phyloP scores from a whole-genome alignment of 2,797 vertebrate species.

The Gorsachius magnificus region DNA sequence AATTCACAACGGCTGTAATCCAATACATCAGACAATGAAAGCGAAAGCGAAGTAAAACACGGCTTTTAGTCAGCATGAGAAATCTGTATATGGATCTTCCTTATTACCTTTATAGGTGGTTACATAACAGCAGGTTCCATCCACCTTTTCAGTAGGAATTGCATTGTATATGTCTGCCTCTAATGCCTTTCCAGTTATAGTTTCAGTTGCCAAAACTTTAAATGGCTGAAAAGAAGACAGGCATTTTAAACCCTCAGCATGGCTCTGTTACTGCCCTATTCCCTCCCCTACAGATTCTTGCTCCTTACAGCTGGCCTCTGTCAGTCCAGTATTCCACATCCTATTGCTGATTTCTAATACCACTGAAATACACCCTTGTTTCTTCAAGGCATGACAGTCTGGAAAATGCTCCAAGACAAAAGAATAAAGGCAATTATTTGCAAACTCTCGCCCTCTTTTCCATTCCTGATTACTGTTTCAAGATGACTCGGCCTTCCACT shows the following conservation, averaged over 20 bases:
- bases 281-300: not conserved
- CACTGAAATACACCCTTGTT: not conserved
- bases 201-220: constrained; percentile 91
- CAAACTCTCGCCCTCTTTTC: not conserved
- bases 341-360: not conserved
- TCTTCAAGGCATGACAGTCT: not conserved
- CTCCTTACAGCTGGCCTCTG: not conserved
- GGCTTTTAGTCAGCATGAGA: not conserved
- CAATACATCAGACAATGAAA: not conserved
- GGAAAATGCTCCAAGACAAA: not conserved
- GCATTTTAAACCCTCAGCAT: not conserved
- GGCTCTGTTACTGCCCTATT: not conserved
- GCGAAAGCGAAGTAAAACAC: not conserved
- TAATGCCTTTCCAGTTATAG: constrained; percentile 82
- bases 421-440: not conserved
- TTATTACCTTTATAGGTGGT: constrained; percentile 83
- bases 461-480: not conserved
- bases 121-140: constrained; percentile 96
- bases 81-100: not conserved
- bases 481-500: not conserved
- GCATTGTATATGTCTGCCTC: constrained; percentile 82
- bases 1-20: not conserved
- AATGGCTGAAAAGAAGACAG: constrained; percentile 80
- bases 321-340: not conserved
- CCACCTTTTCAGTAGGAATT: constrained; percentile 91